Evolutionary conservation across 1,140 invertebrate genomes (phyloP), one percentile per base, ranked within the genome.

Genomic region (Philaenus spumarius): DNA sequence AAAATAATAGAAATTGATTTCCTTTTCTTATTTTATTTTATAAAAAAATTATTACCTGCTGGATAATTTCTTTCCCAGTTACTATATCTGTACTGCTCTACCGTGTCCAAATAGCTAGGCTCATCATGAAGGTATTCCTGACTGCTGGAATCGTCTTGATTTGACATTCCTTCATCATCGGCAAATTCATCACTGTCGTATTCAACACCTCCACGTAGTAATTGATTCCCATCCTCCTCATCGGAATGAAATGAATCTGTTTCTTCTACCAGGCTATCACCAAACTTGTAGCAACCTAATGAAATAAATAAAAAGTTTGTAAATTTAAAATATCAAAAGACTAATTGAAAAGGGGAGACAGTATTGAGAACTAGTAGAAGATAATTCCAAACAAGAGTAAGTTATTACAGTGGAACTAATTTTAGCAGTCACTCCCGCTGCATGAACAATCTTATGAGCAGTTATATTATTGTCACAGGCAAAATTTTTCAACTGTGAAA

Each of bases 171-270:
- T 68, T 84, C 82, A 59, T 84, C 82, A 62, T 84, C 82, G 2
- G 82, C 82, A 67, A 84, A 84, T 47, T 83, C 81, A 73, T 84
- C 82, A 52, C 78, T 78, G 66, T 82, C 80, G 58, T 81, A 79
- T 24, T 78, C 75, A 0, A 63, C 70, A 47, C 68, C 69, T n/a
- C 69, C 70, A 4, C 70, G 68, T 43, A 50, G 55, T 52, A 55
- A 6, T 67, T 60, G 56, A 69, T 50, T 57, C 3, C 73, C 74
- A n/a, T 74, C 75, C 43, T 78, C 76, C n/a, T 78, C 77, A 42
- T 77, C 77, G 1, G 61, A 64, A 24, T 54, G 55, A 14, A 62
- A 42, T 2, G 63, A 62, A 71, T 89, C 87, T 1, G 82, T 76
- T 15, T 80, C 81, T 62, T 80, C 86, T 68, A 86, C 84, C 6